A percentile compares a stretch with the other conserved stretches of the same genome.
Conservation (phyloP, 2,888 invertebrate species). For the Drosophila macrothrix region DNA sequence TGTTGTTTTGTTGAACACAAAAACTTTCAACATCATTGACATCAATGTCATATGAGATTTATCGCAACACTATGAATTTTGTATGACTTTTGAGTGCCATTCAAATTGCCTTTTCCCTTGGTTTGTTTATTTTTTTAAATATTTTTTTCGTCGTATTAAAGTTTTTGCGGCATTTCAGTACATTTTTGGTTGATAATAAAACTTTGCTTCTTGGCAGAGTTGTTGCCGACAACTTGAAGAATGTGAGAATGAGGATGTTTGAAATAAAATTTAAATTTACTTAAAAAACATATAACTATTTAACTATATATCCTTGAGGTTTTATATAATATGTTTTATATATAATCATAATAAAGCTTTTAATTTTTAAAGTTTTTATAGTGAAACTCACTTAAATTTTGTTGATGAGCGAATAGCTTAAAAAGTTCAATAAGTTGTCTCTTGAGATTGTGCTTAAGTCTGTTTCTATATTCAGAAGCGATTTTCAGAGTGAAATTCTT, state of each 20-base stretch:
- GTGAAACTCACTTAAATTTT: background rate
- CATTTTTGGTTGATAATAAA: constrained; percentile 21
- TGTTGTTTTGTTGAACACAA: constrained; percentile 33
- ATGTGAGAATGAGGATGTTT: background rate
- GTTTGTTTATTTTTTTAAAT: background rate
- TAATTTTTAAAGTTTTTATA: background rate
- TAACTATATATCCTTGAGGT: no score
- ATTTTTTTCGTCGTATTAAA: constrained; percentile 23
- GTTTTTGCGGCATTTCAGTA: constrained; percentile 10
- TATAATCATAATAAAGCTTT: background rate
- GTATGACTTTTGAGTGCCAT: constrained; percentile 55
- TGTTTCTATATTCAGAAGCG: background rate
- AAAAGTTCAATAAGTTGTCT: background rate
- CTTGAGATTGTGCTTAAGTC: background rate
- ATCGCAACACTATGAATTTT: constrained; percentile 61
- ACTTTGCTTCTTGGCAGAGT: background rate
- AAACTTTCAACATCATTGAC: constrained; percentile 65
- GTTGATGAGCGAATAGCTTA: background rate
- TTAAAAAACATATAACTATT: no score
- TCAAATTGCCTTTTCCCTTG: constrained; percentile 36
- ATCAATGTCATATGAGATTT: constrained; percentile 61
- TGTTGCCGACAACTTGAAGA: background rate
- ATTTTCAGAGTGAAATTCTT: background rate
- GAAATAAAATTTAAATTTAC: background rate
- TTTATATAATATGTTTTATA: background rate